Percentiles rank a stretch among this genome's conserved stretches.
These are phyloP conservation scores for Oreochromis mossambicus DNA, from an alignment of 2,797 vertebrate genomes.

Conservation along the genomic window DNA sequence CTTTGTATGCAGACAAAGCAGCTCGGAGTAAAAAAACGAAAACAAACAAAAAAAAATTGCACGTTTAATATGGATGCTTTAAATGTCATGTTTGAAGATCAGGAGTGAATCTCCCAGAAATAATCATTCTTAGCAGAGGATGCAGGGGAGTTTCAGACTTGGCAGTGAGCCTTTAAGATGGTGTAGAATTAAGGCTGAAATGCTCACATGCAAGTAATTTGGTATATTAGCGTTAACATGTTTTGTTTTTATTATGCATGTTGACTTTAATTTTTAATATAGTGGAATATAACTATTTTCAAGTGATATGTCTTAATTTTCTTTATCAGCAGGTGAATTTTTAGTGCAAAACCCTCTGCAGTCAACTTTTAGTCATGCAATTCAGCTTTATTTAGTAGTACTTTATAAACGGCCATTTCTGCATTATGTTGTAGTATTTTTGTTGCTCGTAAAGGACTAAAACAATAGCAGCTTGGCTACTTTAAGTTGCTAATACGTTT, in stretches of 20 bases:
- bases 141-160: background rate
- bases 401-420: background rate
- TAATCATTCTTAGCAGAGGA: background rate
- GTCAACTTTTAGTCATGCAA: background rate
- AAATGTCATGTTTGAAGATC: constrained; percentile 31
- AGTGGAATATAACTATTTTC: background rate
- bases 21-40: background rate
- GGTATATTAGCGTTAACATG: constrained; percentile 35
- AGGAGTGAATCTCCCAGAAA: background rate
- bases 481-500: background rate
- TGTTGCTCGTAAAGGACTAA: background rate
- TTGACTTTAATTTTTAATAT: background rate
- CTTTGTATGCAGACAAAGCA: constrained; percentile 44
- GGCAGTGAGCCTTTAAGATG: background rate
- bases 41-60: background rate
- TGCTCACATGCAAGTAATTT: constrained; percentile 50
- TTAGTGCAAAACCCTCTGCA: background rate
- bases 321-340: background rate
- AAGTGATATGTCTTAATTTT: background rate
- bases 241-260: background rate
- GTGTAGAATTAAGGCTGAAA: constrained; percentile 8
- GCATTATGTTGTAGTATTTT: background rate
- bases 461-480: background rate
- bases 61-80: background rate
- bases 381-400: background rate